Conservation (phyloP, 1,140 invertebrate genomes). For the Halictus rubicundus region DNA sequence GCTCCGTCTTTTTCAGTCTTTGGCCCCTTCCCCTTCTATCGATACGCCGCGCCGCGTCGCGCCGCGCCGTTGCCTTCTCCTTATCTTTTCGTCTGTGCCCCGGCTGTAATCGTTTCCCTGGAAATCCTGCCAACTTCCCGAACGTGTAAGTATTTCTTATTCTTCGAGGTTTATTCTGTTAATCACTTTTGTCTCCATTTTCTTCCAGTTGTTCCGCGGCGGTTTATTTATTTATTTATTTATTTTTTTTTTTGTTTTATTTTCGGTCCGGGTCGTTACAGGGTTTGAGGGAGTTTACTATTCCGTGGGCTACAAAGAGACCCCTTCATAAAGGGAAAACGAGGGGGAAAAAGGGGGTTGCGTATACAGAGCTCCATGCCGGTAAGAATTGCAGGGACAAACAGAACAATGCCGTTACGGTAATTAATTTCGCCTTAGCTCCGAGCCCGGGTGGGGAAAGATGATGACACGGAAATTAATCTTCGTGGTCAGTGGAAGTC, state of each 20-base stretch:
- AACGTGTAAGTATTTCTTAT: neutral
- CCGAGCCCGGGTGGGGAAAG: neutral
- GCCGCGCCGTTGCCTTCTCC: too few species aligned
- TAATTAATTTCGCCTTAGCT: neutral
- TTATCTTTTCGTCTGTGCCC: neutral
- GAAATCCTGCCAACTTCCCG: neutral
- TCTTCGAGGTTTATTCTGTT: neutral
- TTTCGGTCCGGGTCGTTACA: too few species aligned
- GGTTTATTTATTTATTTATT: too few species aligned
- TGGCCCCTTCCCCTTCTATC: neutral
- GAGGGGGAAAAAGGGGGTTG: neutral
- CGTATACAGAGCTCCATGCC: neutral
- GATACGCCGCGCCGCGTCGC: too few species aligned
- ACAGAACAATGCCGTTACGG: neutral
- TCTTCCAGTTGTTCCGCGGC: neutral
- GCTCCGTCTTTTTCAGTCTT: neutral
- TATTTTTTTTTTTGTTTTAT: too few species aligned
- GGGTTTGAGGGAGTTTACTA: neutral
- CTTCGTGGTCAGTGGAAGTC: neutral
- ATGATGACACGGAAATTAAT: neutral
- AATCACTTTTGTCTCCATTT: constrained; percentile 3
- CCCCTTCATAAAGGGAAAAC: neutral
- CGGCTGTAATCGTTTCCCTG: constrained; percentile 1
- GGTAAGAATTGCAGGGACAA: neutral
- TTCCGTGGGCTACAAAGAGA: neutral